Evolutionary conservation across 2,888 invertebrate species (phyloP), one percentile per base, ranked within the genome.

Genomic region (Chalcis sispes): DNA sequence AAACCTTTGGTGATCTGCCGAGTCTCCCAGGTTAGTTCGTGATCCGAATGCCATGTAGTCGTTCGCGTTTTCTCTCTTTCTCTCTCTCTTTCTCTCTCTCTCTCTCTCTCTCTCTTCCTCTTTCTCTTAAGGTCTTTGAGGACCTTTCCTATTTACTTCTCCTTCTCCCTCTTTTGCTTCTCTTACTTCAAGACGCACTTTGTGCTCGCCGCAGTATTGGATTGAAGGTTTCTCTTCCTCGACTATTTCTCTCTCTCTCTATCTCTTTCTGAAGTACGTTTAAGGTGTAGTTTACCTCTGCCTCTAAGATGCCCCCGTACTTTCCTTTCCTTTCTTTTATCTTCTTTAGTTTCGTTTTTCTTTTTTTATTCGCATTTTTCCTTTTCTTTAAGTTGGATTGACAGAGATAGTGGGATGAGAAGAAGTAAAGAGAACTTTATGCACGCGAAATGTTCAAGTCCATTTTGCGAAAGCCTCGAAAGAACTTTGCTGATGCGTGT

Each of bases 1-100:
- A 67, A 73, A 64, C 59, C 66, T 66, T 50, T 61, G 66, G 18
- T 66, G 73, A 66, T 73, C 59, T 65, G 8, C 54, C 46, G 15
- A 18, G 40, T 8, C 62, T 64, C 46, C 52, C 54, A 10, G 27
- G 1, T 58, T 29, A 5, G 18, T 61, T 73, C 73, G 61, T 67
- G 73, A 73, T 73, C 66, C 52, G 66, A 66, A 73, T 61, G 59
- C 69, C n/a, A 4, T 4, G 29, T n/a, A 13, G 13, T 18, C 56
- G 40, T 67, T 42, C 27, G n/a, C 54, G 10, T 7, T n/a, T n/a
- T n/a, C n/a, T n/a, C n/a, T n/a, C n/a, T n/a, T n/a, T n/a, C n/a
- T n/a, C n/a, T 23, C 4, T 3, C 52, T 48, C 4, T n/a, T n/a
- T 48, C 15, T 48, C 42, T 2, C 4, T 40, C 23, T 27, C 27